Evolutionary conservation across 1,140 invertebrate genomes (phyloP), one percentile per base, ranked within the genome.

Genomic region (Ceratosolen solmsi): DNA sequence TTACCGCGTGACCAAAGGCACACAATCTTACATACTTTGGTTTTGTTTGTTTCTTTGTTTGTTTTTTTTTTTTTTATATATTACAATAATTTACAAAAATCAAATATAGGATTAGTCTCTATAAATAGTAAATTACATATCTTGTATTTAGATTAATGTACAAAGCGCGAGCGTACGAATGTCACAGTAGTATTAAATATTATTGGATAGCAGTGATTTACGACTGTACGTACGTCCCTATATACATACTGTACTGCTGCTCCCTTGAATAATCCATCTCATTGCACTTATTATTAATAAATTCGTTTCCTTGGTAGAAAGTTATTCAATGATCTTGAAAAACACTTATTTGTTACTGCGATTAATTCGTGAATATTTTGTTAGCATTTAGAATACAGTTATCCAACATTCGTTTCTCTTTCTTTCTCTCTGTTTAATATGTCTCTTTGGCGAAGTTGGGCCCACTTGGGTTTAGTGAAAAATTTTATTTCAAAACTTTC

Each of bases 1-100:
- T 86, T 89, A 87, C 84, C 87, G 87, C 88, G 88, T 89, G 89
- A 88, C 88, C 86, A 89, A 89, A 90, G 88, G 88, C 89, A 89
- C 89, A 89, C 89, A 88, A 87, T 87, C 83, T 85, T 86, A 86
- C 85, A 89, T 84, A 84, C 73, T 80, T 88, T 83, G 73, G 80
- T n/a, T n/a, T n/a, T n/a, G n/a, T n/a, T n/a, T n/a, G n/a, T n/a
- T n/a, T n/a, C n/a, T n/a, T n/a, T n/a, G n/a, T n/a, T n/a, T n/a
- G n/a, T n/a, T n/a, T n/a, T n/a, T n/a, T n/a, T n/a, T n/a, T 5
- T 79, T 79, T 79, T 74, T 60, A 77, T 80, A 78, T 88, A 85
- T 86, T 89, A 89, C 85, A 89, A 80, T 86, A 86, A 88, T 90
- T 87, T 90, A 90, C 89, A 90, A 89, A 84, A 89, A 89, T 89